Evolutionary conservation across 1,140 invertebrate species (phyloP).

Genomic region (Penaeus japonicus): DNA sequence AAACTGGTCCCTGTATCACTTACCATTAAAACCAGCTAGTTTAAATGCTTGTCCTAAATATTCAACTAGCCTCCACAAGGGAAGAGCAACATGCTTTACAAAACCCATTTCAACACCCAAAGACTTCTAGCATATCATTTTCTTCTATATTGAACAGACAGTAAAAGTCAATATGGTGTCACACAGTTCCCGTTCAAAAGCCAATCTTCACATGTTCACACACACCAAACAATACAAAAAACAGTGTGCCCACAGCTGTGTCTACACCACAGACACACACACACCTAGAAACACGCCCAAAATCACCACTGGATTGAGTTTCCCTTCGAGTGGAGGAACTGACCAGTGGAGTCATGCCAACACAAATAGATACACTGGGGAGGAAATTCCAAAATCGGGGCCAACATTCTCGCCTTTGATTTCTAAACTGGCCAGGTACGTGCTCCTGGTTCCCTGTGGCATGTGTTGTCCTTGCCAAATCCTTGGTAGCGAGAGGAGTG

Average conservation of each 20-base stretch:
- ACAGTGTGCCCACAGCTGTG: too few species aligned
- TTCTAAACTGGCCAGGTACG: not conserved
- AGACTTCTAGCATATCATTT: too few species aligned
- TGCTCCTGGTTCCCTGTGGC: too few species aligned
- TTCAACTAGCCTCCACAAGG: not conserved
- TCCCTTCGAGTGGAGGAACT: not conserved
- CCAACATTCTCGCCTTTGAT: not conserved
- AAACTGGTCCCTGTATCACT: not conserved
- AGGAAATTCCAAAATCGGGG: not conserved
- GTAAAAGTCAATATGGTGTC: too few species aligned
- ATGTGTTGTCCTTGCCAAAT: slow-evolving; percentile 61
- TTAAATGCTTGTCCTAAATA: not conserved
- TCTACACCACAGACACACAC: too few species aligned
- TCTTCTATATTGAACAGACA: too few species aligned
- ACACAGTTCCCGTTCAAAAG: too few species aligned
- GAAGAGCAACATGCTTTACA: not conserved
- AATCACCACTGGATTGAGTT: too few species aligned
- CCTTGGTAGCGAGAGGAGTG: not conserved
- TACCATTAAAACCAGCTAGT: not conserved
- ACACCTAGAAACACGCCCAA: too few species aligned
- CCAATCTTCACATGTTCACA: too few species aligned
- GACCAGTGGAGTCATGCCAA: not conserved
- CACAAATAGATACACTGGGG: not conserved
- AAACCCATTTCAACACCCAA: not conserved
- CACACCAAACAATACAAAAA: too few species aligned